Evolutionary conservation across 2,113 vertebrate species (phyloP).

Genomic region (Jacana jacana): DNA sequence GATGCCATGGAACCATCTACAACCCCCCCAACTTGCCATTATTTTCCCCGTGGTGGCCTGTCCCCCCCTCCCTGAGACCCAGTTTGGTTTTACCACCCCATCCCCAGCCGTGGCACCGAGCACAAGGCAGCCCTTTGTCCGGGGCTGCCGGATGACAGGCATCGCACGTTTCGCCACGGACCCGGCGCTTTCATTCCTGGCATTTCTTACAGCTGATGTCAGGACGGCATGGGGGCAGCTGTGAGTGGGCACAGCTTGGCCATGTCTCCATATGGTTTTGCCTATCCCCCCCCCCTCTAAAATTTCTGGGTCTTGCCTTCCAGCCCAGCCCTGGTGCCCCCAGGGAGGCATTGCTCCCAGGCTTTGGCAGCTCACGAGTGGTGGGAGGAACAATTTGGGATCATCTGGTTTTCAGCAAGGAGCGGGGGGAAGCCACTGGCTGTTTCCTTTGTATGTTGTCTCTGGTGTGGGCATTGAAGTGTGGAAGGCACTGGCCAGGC

Average conservation of each 20-base stretch:
- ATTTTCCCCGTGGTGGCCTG: background rate
- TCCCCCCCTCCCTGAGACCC: background rate
- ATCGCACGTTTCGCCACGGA: background rate
- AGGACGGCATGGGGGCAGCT: background rate
- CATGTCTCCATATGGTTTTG: rapidly evolving
- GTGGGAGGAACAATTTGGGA: background rate
- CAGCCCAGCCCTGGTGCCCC: background rate
- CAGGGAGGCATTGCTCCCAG: background rate
- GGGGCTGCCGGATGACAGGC: background rate
- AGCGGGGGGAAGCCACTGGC: rapidly evolving
- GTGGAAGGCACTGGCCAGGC: background rate
- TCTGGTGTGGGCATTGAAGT: rapidly evolving
- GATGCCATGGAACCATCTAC: background rate
- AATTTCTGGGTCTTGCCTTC: background rate
- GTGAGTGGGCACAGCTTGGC: background rate
- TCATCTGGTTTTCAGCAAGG: background rate
- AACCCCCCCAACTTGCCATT: no score
- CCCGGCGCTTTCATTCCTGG: background rate
- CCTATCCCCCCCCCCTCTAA: background rate
- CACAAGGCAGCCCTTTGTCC: background rate
- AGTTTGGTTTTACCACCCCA: background rate
- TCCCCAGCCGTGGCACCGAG: background rate
- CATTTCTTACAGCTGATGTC: conserved; percentile 8
- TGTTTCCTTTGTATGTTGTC: background rate
- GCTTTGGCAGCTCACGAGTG: background rate